Evolutionary conservation across 2,113 vertebrate species (phyloP), one percentile per base, ranked within the genome.

Genomic region (Pagrus major): DNA sequence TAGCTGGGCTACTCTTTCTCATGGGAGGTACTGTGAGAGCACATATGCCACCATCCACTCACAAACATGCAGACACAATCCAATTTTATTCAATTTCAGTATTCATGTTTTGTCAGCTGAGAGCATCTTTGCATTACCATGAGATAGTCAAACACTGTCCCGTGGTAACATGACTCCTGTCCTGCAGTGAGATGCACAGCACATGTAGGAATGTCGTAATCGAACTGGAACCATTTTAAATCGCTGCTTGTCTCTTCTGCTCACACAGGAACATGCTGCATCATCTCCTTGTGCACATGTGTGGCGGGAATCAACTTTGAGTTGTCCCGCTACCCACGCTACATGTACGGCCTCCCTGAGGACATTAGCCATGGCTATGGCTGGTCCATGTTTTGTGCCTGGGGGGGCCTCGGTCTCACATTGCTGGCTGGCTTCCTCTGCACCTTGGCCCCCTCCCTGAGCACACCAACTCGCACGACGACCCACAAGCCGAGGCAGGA

Each of bases 341-440:
- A 96, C 68, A 95, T 98, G 91, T 98, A 97, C 15, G 96, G 96
- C 88, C 95, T 98, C 80, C 97, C 97, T 0, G 96, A 97, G 91
- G 97, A 98, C 94, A 97, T 98, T 95, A 97, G 97, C 91, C 97
- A 98, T 83, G 97, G 97, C 89, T 98, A 98, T 88, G 97, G 97
- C 92, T 98, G 97, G 97, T 98, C 97, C 93, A 98, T 98, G 97
- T 98, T 98, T 92, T 98, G 97, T 93, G 97, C 97, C 90, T 98
- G 97, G 97, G 97, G 97, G 0, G 97, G 97, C 49, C 92, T 98
- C 61, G 97, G 97, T 65, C 96, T 98, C 90, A 98, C 97, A 33
- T 93, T 98, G 91, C 94, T 98, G 80, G 97, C 97, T 42, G 97
- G 97, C 47, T 98, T 98, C 94, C 95, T 98, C 88, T 98, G 97